Evolutionary conservation across 1,140 invertebrate species (phyloP).

Genomic region (Eriocheir sinensis): DNA sequence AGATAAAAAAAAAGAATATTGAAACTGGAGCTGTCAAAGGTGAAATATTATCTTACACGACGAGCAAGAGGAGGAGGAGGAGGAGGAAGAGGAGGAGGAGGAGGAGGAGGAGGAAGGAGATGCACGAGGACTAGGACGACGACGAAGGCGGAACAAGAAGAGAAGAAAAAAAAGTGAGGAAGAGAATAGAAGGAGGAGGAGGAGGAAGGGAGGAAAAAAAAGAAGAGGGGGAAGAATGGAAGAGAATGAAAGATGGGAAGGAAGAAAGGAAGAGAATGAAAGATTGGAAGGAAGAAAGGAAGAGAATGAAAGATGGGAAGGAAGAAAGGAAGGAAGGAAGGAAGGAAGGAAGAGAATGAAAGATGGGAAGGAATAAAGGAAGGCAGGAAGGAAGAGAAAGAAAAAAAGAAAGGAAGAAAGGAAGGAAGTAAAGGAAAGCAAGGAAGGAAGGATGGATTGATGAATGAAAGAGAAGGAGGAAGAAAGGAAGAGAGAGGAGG

Average conservation of each 20-base stretch:
- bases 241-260: background rate
- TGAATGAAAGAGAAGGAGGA: background rate
- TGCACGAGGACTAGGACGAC: background rate
- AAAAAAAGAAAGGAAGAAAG: background rate
- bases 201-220: background rate
- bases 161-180: background rate
- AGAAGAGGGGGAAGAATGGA: background rate
- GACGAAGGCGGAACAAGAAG: background rate
- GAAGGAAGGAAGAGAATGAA: no score
- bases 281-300: background rate
- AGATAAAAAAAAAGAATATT: constrained; percentile 44
- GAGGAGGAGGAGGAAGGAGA: no score
- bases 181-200: background rate
- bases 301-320: background rate
- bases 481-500: background rate
- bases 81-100: no score
- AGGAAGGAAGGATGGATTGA: background rate
- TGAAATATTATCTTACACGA: constrained; percentile 53
- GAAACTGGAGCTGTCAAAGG: constrained; percentile 42
- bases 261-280: background rate
- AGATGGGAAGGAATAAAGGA: background rate
- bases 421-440: background rate
- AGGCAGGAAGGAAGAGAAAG: background rate
- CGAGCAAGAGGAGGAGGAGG: no score
- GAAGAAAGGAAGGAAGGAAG: background rate